A percentile compares a stretch with the other conserved stretches of the same genome.
Conservation (phyloP, 2,797 vertebrate species). For the Chromobotia macracanthus region DNA sequence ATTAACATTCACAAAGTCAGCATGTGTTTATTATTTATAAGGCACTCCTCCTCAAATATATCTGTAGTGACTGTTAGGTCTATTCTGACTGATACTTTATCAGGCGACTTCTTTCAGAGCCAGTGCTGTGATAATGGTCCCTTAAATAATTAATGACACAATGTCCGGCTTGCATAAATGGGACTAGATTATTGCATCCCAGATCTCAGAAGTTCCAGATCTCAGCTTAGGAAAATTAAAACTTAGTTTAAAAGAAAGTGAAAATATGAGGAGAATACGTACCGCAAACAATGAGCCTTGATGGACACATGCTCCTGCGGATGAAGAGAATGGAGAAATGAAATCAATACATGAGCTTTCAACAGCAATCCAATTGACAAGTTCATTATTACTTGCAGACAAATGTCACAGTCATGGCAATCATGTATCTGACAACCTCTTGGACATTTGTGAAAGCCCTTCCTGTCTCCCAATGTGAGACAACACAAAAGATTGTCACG, state of each 20-base stretch:
- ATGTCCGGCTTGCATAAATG: conserved; percentile 55
- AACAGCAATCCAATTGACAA: conserved; percentile 2
- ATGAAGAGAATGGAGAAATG: conserved; percentile 12
- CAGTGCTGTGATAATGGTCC: conserved; percentile 55
- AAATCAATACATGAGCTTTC: conserved; percentile 22
- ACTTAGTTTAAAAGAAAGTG: background rate
- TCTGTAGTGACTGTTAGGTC: conserved; percentile 56
- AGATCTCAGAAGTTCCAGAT: conserved; percentile 39
- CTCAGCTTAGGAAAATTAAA: conserved; percentile 20
- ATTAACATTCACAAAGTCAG: conserved; percentile 69
- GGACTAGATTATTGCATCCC: conserved; percentile 50
- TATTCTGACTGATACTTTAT: conserved; percentile 56
- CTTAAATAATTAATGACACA: conserved; percentile 68
- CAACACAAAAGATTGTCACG: conserved; percentile 20
- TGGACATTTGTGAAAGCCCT: background rate
- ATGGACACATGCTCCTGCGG: conserved; percentile 73
- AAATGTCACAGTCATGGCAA: conserved; percentile 30
- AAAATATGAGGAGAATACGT: conserved; percentile 60
- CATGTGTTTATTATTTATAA: conserved; percentile 71
- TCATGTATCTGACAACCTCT: background rate
- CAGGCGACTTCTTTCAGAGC: conserved; percentile 53
- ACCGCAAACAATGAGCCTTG: conserved; percentile 73
- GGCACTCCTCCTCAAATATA: conserved; percentile 57
- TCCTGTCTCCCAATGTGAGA: conserved; percentile 5
- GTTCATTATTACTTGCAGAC: conserved; percentile 11